These are phyloP conservation scores for Catagonus wagneri DNA, from an alignment of 2,113 vertebrate species.

Conservation along the genomic window DNA sequence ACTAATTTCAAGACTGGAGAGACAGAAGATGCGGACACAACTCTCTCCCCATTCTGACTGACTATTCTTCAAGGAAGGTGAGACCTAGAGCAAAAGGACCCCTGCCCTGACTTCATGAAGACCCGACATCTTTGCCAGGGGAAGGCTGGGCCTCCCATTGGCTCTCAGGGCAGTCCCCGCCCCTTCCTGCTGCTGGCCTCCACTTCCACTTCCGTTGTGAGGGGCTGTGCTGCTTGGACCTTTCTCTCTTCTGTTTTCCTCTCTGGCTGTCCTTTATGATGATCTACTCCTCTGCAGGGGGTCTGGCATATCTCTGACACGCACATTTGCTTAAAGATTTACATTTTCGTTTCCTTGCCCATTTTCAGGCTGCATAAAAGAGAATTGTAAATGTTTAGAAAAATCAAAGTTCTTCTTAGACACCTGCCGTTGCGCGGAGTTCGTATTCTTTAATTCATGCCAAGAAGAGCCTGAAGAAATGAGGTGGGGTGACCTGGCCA, in stretches of 20 bases:
- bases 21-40: not conserved
- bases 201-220: not conserved
- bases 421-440: slow-evolving; percentile 79
- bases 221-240: not conserved
- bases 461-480: slow-evolving; percentile 80
- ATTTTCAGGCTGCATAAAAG: slow-evolving; percentile 88
- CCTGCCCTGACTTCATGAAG: fast-evolving
- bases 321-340: slow-evolving; percentile 88
- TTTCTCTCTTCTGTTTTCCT: not conserved
- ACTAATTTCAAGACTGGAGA: not conserved
- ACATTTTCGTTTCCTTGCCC: slow-evolving; percentile 88
- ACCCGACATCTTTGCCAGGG: not conserved
- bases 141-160: not conserved
- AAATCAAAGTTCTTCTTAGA: slow-evolving; percentile 90
- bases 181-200: too few relatives aligned
- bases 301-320: slow-evolving; percentile 76
- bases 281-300: not conserved
- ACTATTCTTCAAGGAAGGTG: fast-evolving
- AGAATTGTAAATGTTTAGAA: slow-evolving; percentile 90
- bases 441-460: slow-evolving; percentile 80
- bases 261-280: not conserved
- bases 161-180: not conserved
- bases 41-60: not conserved
- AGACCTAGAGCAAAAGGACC: not conserved
- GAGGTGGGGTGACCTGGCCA: slow-evolving; percentile 70